These are phyloP conservation scores for Osmerus mordax DNA, from an alignment of 2,113 vertebrate genomes.

Conservation along the genomic window DNA sequence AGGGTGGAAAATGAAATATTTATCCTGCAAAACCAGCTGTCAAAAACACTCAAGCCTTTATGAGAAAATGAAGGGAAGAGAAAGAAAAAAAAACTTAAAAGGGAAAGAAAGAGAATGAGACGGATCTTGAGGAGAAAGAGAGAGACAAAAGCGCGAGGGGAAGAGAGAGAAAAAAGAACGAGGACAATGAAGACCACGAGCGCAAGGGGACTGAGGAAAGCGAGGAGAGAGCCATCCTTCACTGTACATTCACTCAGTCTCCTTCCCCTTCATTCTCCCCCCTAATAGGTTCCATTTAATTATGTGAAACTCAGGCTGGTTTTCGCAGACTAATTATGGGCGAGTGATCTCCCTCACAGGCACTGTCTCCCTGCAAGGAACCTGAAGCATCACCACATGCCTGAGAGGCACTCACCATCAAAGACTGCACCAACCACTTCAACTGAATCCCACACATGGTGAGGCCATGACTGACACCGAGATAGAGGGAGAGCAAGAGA, in stretches of 20 bases:
- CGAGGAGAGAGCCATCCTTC: background rate
- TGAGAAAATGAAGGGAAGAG: slow-evolving; percentile 2
- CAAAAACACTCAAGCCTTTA: slow-evolving; percentile 13
- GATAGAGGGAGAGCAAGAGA: background rate
- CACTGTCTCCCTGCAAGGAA: slow-evolving; percentile 38
- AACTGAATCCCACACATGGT: background rate
- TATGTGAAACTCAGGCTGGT: slow-evolving; percentile 61
- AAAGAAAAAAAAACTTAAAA: background rate
- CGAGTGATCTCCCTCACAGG: slow-evolving; percentile 45
- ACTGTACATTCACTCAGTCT: slow-evolving; percentile 3
- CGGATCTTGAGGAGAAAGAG: background rate
- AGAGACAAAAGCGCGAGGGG: slow-evolving; percentile 2
- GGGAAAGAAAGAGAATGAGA: background rate
- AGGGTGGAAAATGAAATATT: slow-evolving; percentile 47
- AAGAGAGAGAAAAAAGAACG: background rate
- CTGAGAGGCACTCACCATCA: slow-evolving; percentile 49
- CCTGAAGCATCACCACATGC: slow-evolving; percentile 36
- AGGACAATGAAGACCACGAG: background rate
- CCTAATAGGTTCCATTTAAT: slow-evolving; percentile 69
- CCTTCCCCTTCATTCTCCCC: slow-evolving; percentile 20
- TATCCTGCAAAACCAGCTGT: slow-evolving; percentile 38
- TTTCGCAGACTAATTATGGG: slow-evolving; percentile 60
- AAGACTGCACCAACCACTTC: slow-evolving; percentile 9
- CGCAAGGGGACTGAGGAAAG: background rate
- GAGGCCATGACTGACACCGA: background rate